Conservation (phyloP, 2,113 vertebrate genomes). For the Isichthys henryi region DNA sequence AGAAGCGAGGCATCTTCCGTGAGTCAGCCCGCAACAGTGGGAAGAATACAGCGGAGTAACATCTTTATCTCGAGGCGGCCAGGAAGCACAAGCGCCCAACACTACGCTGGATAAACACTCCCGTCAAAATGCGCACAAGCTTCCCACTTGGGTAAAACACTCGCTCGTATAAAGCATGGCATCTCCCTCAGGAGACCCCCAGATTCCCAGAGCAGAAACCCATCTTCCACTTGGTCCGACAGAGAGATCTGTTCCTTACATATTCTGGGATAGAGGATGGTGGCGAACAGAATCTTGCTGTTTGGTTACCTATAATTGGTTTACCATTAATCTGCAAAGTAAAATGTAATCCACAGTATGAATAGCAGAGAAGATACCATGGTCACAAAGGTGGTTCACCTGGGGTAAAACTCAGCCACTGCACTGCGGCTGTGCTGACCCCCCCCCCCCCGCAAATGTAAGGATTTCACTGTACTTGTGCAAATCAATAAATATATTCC, state of each 20-base stretch:
- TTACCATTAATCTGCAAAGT: background rate
- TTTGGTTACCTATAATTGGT: background rate
- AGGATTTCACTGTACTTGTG: background rate
- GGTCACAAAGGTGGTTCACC: background rate
- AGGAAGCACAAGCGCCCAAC: background rate
- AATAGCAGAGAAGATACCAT: background rate
- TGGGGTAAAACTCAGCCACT: background rate
- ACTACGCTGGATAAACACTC: background rate
- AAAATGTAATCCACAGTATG: background rate
- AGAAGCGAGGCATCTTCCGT: background rate
- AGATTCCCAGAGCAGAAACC: background rate
- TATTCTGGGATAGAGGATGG: background rate
- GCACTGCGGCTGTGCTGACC: background rate
- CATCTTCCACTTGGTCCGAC: background rate
- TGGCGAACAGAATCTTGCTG: background rate
- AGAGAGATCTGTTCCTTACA: background rate
- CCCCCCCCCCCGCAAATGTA: background rate
- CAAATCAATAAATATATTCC: background rate
- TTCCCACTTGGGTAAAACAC: background rate
- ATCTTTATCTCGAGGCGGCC: background rate
- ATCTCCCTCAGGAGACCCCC: background rate
- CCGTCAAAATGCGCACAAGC: background rate
- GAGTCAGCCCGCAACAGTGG: background rate
- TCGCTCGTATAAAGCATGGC: background rate
- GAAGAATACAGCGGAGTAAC: background rate